A percentile compares a stretch with the other conserved stretches of the same genome.
Conservation (phyloP, 2,888 invertebrate genomes). For the Gasteruption jaculator region DNA sequence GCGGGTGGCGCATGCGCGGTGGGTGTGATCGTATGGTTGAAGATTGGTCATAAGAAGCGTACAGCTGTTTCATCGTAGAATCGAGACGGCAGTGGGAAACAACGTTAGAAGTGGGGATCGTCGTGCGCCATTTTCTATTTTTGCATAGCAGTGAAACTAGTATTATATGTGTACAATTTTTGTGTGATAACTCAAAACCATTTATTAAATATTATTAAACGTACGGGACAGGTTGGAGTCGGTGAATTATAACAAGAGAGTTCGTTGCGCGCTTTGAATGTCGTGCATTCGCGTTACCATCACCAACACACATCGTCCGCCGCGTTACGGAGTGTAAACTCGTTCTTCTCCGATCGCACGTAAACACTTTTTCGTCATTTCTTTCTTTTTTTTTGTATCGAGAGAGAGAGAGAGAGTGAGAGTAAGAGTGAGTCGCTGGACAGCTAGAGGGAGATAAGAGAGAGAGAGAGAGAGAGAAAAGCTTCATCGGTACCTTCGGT, state of each 20-base stretch:
- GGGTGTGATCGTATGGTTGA: no score
- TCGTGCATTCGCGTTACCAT: no score
- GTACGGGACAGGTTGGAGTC: no score
- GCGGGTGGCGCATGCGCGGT: no score
- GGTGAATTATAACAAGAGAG: no score
- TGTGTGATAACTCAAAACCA: slow-evolving; percentile 42
- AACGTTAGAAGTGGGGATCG: slow-evolving; percentile 35
- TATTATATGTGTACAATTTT: slow-evolving; percentile 45
- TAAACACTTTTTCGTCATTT: slow-evolving; percentile 31
- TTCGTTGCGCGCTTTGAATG: no score
- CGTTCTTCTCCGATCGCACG: slow-evolving; percentile 22
- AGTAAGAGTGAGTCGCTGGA: slow-evolving; percentile 13
- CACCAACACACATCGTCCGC: slow-evolving; percentile 15
- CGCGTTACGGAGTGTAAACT: slow-evolving; percentile 22
- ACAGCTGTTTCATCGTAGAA: no score
- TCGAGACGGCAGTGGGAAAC: slow-evolving; percentile 41
- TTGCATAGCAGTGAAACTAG: slow-evolving; percentile 48
- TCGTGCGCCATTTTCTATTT: slow-evolving; percentile 51
- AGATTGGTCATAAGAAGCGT: no score
- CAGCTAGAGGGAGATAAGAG: no score
- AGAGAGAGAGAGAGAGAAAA: no score
- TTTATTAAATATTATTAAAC: slow-evolving; percentile 15
- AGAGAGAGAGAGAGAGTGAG: slow-evolving; percentile 26
- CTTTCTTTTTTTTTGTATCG: slow-evolving; percentile 23
- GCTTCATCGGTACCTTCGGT: no score